Evolutionary conservation across 2,888 invertebrate genomes (phyloP).

Genomic region (Galerucella calmariensis): DNA sequence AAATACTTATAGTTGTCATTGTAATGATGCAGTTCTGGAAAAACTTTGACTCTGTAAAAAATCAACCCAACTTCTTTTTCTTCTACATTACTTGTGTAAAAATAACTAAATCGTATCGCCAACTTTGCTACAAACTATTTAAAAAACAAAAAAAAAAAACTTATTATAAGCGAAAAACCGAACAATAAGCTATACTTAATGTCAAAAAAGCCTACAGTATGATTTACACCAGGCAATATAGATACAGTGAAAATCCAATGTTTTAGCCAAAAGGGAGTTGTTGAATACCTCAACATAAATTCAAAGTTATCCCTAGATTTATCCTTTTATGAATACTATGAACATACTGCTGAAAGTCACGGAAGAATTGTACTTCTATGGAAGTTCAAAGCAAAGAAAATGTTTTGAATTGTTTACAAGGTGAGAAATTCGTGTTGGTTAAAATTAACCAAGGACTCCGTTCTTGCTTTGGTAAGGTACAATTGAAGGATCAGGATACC

Average conservation of each 20-base stretch:
- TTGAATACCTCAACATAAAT: no score
- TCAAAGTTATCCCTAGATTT: constrained; percentile 28
- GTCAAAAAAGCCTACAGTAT: constrained; percentile 56
- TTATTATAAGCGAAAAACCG: constrained; percentile 53
- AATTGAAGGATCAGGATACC: no score
- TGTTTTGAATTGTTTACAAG: no score
- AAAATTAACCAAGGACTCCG: no score
- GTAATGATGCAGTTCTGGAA: background rate
- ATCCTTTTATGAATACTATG: background rate
- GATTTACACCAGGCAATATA: constrained; percentile 24
- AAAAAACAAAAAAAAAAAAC: constrained; percentile 50
- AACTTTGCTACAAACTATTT: constrained; percentile 53
- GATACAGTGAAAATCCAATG: background rate
- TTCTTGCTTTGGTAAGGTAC: no score
- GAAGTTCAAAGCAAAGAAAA: no score
- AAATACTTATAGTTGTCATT: no score
- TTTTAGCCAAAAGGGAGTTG: no score
- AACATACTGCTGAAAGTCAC: no score
- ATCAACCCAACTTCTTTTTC: background rate
- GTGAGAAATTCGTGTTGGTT: no score
- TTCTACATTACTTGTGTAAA: constrained; percentile 18
- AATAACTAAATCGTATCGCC: constrained; percentile 58
- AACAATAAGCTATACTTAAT: constrained; percentile 54
- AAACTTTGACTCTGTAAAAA: background rate
- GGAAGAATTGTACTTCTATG: no score